Evolutionary conservation across 35 echinoderm and acorn worm genomes (phyloP).

Genomic region (Heliocidaris tuberculata): DNA sequence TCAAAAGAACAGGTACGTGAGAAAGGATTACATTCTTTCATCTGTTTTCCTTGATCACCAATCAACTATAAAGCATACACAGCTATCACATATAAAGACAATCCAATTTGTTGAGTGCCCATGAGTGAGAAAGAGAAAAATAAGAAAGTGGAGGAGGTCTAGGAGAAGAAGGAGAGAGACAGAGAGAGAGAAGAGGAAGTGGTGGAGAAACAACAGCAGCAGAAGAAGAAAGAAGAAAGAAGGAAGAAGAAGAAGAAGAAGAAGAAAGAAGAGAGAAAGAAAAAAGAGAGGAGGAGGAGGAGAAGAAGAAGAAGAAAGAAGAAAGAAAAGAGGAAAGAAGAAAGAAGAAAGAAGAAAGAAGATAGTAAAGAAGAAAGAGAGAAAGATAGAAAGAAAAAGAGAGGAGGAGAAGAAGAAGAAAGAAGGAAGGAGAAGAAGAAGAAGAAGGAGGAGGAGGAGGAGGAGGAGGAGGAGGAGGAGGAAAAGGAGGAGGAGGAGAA

Average conservation of each 20-base stretch:
- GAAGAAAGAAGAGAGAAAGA: not conserved
- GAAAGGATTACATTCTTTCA: conserved; percentile 3
- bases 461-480: no score
- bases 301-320: not conserved
- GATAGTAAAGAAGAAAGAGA: not conserved
- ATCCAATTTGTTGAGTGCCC: not conserved
- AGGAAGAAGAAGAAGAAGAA: not conserved
- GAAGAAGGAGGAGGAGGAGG: not conserved
- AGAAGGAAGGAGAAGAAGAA: not conserved
- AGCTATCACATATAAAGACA: not conserved
- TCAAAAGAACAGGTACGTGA: conserved; percentile 73
- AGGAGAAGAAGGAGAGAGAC: not conserved
- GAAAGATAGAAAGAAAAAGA: not conserved
- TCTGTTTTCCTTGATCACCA: not conserved
- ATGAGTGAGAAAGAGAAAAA: not conserved
- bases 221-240: not conserved
- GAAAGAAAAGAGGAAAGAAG: not conserved
- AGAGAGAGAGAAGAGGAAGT: no score
- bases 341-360: not conserved
- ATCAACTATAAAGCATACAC: not conserved
- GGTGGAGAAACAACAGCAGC: not conserved
- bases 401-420: not conserved
- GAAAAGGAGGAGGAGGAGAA: not conserved
- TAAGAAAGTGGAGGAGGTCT: not conserved
- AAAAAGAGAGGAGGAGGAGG: not conserved